phyloP scores from a whole-genome alignment of 2,888 invertebrate genomes.

The Nemotelus nigrinus region DNA sequence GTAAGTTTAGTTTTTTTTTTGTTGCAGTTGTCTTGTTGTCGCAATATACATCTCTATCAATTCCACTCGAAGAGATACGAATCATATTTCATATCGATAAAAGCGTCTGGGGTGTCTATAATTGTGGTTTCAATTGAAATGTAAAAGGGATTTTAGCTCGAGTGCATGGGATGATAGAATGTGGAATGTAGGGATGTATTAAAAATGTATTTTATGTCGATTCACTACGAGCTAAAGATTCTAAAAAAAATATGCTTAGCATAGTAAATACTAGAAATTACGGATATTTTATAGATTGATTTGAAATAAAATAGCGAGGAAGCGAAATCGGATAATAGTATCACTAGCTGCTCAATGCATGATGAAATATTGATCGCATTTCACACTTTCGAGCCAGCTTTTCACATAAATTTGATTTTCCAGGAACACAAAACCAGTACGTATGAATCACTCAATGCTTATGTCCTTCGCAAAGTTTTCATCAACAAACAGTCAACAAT shows the following conservation, averaged over 20 bases:
- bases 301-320: background rate
- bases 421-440: too few species aligned
- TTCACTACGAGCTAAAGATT: background rate
- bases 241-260: background rate
- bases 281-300: background rate
- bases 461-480: too few species aligned
- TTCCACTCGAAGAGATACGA: slow-evolving; percentile 28
- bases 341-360: too few species aligned
- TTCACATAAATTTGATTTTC: too few species aligned
- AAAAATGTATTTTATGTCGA: too few species aligned
- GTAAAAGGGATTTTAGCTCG: background rate
- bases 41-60: slow-evolving; percentile 36
- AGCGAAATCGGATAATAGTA: too few species aligned
- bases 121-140: slow-evolving; percentile 31
- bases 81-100: slow-evolving; percentile 32
- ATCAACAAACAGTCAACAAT: too few species aligned
- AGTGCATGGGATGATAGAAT: too few species aligned
- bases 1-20: background rate
- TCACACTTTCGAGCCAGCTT: background rate
- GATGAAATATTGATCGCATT: background rate
- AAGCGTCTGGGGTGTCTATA: slow-evolving; percentile 29
- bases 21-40: background rate
- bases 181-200: too few species aligned
- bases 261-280: background rate
- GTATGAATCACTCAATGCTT: too few species aligned